Evolutionary conservation across 2,888 invertebrate species (phyloP).

Genomic region (Eupithecia vulgata): DNA sequence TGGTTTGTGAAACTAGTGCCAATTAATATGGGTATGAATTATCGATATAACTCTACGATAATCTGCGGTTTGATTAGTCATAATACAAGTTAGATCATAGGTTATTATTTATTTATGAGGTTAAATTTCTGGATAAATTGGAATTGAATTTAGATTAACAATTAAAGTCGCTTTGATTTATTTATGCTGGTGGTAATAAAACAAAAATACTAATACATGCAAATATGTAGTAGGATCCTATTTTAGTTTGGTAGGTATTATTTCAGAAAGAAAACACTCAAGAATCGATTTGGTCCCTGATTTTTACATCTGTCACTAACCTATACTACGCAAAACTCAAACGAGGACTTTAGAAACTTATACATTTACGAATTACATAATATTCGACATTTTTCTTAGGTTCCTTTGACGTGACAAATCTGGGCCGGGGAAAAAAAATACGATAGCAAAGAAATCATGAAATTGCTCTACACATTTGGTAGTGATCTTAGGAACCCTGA

Average conservation of each 20-base stretch:
- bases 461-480: too few species aligned
- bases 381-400: too few species aligned
- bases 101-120: neutral
- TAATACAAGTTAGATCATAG: neutral
- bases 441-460: too few species aligned
- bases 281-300: neutral
- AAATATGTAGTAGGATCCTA: neutral
- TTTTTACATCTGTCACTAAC: neutral
- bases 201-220: neutral
- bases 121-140: neutral
- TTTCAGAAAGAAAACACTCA: neutral
- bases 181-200: neutral
- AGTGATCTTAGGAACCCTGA: too few species aligned
- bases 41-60: neutral
- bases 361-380: neutral
- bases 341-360: neutral
- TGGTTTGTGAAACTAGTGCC: slow-evolving; percentile 13
- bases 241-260: neutral
- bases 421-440: too few species aligned
- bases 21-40: slow-evolving; percentile 8
- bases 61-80: slow-evolving; percentile 2
- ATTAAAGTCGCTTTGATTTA: neutral
- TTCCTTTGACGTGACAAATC: too few species aligned
- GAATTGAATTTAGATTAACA: slow-evolving; percentile 5
- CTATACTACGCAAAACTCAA: neutral